Conservation (phyloP, 2,888 invertebrate species). For the Plutella xylostella region DNA sequence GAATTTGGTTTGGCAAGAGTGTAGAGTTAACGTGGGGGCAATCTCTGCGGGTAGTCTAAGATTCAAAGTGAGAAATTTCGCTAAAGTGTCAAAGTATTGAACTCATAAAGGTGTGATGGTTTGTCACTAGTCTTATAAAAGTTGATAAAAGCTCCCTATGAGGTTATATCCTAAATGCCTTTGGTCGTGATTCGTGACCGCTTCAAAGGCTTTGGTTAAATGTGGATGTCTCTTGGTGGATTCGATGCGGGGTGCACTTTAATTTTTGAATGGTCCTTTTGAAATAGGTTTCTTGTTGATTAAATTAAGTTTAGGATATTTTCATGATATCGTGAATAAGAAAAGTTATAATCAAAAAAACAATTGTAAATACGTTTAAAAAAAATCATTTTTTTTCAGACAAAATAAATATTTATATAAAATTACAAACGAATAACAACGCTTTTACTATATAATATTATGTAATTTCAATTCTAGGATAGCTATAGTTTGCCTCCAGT, state of each 20-base stretch:
- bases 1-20: neutral
- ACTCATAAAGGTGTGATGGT: conserved; percentile 44
- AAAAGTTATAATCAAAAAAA: too few species aligned
- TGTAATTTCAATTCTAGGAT: too few species aligned
- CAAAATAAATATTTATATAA: too few species aligned
- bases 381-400: too few species aligned
- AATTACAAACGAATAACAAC: too few species aligned
- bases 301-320: too few species aligned
- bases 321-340: too few species aligned
- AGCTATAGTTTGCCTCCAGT: too few species aligned
- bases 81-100: conserved; percentile 59
- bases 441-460: too few species aligned
- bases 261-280: neutral
- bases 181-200: conserved; percentile 36
- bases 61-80: conserved; percentile 53
- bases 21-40: neutral
- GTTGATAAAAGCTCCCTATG: conserved; percentile 52
- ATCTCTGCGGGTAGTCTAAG: conserved; percentile 49
- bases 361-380: too few species aligned
- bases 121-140: conserved; percentile 25
- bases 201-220: conserved; percentile 17
- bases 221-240: neutral
- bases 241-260: neutral
- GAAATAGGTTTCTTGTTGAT: too few species aligned
- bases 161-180: conserved; percentile 35